These are phyloP conservation scores for Ylistrum balloti DNA, from an alignment of 1,140 invertebrate species.

Conservation along the genomic window DNA sequence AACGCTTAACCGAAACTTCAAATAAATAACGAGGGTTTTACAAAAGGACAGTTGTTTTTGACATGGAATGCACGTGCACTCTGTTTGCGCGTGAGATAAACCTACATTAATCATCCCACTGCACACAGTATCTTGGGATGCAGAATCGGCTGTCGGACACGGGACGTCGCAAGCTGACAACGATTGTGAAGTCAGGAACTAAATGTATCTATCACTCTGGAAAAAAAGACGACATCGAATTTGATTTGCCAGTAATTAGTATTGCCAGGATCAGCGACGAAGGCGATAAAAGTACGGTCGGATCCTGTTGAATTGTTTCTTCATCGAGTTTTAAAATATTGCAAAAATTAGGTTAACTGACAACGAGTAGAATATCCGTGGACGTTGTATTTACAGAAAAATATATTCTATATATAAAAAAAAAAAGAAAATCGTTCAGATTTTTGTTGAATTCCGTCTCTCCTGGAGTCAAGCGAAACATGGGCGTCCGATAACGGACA, in stretches of 20 bases:
- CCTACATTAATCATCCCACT: background rate
- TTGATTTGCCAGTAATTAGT: too few species aligned
- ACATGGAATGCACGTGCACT: constrained; percentile 37
- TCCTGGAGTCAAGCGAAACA: too few species aligned
- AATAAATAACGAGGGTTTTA: constrained; percentile 20
- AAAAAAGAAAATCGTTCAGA: background rate
- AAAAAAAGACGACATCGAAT: too few species aligned
- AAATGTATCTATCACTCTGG: background rate
- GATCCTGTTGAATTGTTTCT: too few species aligned
- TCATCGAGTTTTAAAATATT: too few species aligned
- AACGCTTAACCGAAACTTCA: background rate
- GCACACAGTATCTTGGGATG: background rate
- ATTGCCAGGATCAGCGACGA: too few species aligned
- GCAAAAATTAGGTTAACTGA: too few species aligned
- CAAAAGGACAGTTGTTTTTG: constrained; percentile 38
- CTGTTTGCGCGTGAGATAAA: constrained; percentile 13
- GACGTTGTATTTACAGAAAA: too few species aligned
- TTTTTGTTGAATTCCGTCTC: background rate
- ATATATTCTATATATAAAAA: too few species aligned
- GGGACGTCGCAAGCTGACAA: background rate
- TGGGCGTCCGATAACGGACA: background rate
- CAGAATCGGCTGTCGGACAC: background rate
- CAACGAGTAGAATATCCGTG: too few species aligned
- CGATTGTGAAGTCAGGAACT: background rate
- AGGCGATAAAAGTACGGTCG: too few species aligned